phyloP scores from a whole-genome alignment of 2,888 invertebrate species.

The Cremastinae sp. region DNA sequence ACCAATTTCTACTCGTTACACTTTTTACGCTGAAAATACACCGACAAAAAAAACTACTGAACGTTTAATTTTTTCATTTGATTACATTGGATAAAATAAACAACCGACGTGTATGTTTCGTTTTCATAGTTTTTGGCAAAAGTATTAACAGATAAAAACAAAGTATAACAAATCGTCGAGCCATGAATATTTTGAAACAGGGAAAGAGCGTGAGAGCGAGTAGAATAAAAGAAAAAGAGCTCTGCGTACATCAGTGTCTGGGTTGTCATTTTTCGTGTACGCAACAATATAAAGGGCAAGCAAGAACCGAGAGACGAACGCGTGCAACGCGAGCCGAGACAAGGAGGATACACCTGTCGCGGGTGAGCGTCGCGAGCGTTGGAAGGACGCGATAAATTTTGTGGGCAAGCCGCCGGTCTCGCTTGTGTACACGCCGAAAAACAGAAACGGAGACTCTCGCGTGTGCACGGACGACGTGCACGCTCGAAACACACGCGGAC shows the following conservation, averaged over 20 bases:
- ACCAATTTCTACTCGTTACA: not conserved
- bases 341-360: conserved; percentile 60
- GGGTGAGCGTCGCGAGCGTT: conserved; percentile 41
- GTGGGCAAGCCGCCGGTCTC: conserved; percentile 43
- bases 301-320: conserved; percentile 9
- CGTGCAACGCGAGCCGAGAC: conserved; percentile 25
- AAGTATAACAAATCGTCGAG: too few relatives aligned
- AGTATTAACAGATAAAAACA: too few relatives aligned
- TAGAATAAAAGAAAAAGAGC: conserved; percentile 4
- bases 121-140: too few relatives aligned
- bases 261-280: conserved; percentile 15
- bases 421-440: conserved; percentile 23
- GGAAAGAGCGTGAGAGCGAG: too few relatives aligned
- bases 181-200: too few relatives aligned
- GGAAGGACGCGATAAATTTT: conserved; percentile 64
- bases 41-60: too few relatives aligned
- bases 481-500: conserved; percentile 18
- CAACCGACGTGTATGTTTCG: too few relatives aligned
- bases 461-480: conserved; percentile 26
- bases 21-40: too few relatives aligned
- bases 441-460: conserved; percentile 31
- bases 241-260: conserved; percentile 1
- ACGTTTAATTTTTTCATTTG: too few relatives aligned
- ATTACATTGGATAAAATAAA: too few relatives aligned
- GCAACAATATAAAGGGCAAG: conserved; percentile 2